phyloP scores from a whole-genome alignment of 2,888 invertebrate genomes.

The Zygothrica quintamaculata region DNA sequence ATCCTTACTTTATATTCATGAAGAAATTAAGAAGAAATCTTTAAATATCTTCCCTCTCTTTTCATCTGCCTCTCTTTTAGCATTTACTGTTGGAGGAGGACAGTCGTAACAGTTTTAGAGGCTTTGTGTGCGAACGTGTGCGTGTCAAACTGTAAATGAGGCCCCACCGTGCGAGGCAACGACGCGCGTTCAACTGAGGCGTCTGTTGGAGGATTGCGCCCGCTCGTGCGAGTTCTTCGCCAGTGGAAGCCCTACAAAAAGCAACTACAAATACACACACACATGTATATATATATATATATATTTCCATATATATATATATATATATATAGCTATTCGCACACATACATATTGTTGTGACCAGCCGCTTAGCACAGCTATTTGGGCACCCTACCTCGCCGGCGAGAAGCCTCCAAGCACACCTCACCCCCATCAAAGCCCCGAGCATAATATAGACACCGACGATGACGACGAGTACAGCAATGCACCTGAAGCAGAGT shows the following conservation, averaged over 20 bases:
- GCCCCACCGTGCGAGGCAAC: slow-evolving; percentile 49
- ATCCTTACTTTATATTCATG: slow-evolving; percentile 5
- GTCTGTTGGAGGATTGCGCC: slow-evolving; percentile 65
- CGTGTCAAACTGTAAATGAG: slow-evolving; percentile 49
- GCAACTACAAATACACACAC: slow-evolving; percentile 6
- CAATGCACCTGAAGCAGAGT: slow-evolving; percentile 8
- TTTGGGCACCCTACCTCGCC: slow-evolving; percentile 7
- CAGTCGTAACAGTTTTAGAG: slow-evolving; percentile 18
- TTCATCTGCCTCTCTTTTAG: slow-evolving; percentile 22
- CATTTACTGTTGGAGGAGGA: not conserved
- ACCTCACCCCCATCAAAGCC: not conserved
- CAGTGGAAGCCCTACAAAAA: slow-evolving; percentile 80
- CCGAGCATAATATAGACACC: not conserved
- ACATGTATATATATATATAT: slow-evolving; percentile 1
- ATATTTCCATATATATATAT: slow-evolving; percentile 9
- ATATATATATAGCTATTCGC: slow-evolving; percentile 18
- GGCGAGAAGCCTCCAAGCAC: not conserved
- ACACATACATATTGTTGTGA: slow-evolving; percentile 2
- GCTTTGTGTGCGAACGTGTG: slow-evolving; percentile 19
- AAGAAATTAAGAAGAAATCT: too few relatives aligned
- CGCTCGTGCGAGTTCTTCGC: slow-evolving; percentile 70
- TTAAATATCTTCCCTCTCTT: slow-evolving; percentile 2
- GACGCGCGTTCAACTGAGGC: slow-evolving; percentile 81
- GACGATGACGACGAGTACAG: not conserved
- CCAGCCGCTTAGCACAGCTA: slow-evolving; percentile 7